A percentile compares a stretch with the other conserved stretches of the same genome.
phyloP scores from a whole-genome alignment of 2,797 vertebrate species.

The Falco naumanni region DNA sequence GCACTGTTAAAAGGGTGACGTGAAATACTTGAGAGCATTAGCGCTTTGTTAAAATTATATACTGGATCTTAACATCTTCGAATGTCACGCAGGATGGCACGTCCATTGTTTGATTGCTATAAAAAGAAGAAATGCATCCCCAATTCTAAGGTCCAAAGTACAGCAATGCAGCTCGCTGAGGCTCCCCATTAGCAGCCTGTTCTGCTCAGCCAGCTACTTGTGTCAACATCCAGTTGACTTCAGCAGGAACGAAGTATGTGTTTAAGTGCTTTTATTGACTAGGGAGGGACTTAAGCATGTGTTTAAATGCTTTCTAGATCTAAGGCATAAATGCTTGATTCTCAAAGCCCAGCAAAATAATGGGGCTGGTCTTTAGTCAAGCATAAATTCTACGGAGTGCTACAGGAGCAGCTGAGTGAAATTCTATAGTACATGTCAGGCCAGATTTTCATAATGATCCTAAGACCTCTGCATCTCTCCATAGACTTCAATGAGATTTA shows the following conservation, averaged over 20 bases:
- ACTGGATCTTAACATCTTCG: neutral
- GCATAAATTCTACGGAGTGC: neutral
- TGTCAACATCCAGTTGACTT: slow-evolving; percentile 48
- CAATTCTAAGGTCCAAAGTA: neutral
- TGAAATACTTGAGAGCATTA: neutral
- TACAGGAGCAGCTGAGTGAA: neutral
- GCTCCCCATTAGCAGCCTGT: neutral
- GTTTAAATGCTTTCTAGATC: slow-evolving; percentile 55
- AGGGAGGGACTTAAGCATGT: slow-evolving; percentile 40
- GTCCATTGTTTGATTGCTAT: neutral
- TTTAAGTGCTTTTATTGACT: slow-evolving; percentile 65
- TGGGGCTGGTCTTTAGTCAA: neutral
- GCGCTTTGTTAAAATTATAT: neutral
- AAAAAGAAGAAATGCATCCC: neutral
- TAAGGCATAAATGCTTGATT: slow-evolving; percentile 15
- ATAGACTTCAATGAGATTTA: neutral
- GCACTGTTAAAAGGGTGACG: neutral
- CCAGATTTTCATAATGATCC: neutral
- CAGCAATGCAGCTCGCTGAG: neutral
- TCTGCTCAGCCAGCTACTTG: neutral
- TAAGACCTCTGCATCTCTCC: neutral
- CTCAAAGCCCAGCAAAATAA: neutral
- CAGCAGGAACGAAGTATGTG: slow-evolving; percentile 39
- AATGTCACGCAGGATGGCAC: neutral
- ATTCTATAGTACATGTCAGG: neutral